Conservation (phyloP, 2,888 invertebrate species). For the Leptinotarsa rubiginosa region DNA sequence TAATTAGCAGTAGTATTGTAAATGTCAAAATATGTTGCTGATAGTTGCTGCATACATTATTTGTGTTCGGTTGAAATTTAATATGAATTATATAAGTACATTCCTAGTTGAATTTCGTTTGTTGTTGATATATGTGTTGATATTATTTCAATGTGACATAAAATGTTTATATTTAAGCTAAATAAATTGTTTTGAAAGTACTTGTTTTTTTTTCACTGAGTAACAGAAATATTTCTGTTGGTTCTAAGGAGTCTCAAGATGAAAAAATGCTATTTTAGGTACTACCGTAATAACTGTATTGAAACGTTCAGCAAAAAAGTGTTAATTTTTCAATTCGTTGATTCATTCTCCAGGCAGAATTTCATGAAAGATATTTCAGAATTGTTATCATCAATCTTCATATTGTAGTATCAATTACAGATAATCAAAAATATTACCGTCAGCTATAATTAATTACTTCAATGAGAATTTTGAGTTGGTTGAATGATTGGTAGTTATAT, state of each 20-base stretch:
- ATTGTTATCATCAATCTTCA: too few species aligned
- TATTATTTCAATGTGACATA: slow-evolving; percentile 54
- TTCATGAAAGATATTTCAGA: too few species aligned
- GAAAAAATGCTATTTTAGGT: not conserved
- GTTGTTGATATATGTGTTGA: slow-evolving; percentile 33
- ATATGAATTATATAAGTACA: slow-evolving; percentile 37
- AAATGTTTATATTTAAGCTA: slow-evolving; percentile 58
- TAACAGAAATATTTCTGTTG: not conserved
- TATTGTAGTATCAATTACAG: too few species aligned
- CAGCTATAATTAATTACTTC: too few species aligned
- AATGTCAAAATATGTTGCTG: slow-evolving; percentile 54
- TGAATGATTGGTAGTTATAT: too few species aligned
- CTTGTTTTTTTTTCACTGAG: not conserved
- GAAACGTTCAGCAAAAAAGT: too few species aligned
- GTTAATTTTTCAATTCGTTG: too few species aligned
- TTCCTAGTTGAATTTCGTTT: slow-evolving; percentile 40
- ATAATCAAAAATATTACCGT: too few species aligned
- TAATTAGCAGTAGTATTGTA: slow-evolving; percentile 49
- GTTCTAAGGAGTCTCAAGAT: not conserved
- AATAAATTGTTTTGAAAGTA: slow-evolving; percentile 54
- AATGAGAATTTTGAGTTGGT: too few species aligned
- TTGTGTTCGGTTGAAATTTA: slow-evolving; percentile 37
- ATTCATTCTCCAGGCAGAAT: too few species aligned
- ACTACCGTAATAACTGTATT: too few species aligned
- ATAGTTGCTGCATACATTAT: slow-evolving; percentile 46